Evolutionary conservation across 2,113 vertebrate genomes (phyloP).

Genomic region (Carassius auratus): DNA sequence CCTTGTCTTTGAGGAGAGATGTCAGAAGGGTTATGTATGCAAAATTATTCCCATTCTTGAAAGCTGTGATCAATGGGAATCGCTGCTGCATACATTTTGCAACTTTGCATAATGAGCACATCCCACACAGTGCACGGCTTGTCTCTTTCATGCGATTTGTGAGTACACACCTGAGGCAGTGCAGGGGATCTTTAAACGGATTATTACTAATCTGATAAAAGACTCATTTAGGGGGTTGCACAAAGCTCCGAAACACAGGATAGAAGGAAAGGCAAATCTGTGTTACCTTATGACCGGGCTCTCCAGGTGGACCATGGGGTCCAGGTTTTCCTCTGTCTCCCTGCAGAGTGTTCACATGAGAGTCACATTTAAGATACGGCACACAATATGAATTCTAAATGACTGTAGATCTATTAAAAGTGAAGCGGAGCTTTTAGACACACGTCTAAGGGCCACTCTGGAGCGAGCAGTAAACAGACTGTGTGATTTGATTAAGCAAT

Average conservation of each 20-base stretch:
- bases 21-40: constrained; percentile 49
- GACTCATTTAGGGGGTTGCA: constrained; percentile 21
- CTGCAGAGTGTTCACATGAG: constrained; percentile 68
- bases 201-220: constrained; percentile 47
- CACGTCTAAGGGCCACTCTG: constrained; percentile 14
- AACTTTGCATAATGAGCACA: constrained; percentile 56
- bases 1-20: not conserved
- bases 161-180: constrained; percentile 41
- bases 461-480: constrained; percentile 17
- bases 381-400: not conserved
- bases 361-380: constrained; percentile 50
- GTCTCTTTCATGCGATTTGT: constrained; percentile 43
- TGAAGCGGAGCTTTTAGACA: constrained; percentile 20
- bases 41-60: constrained; percentile 54
- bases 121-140: not conserved
- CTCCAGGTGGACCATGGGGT: constrained; percentile 77
- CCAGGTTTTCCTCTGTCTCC: constrained; percentile 86
- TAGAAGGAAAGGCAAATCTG: not conserved
- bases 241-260: not conserved
- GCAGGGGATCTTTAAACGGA: constrained; percentile 39
- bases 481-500: constrained; percentile 49
- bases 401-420: constrained; percentile 5
- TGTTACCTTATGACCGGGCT: constrained; percentile 82
- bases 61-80: constrained; percentile 55
- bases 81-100: constrained; percentile 44